These are phyloP conservation scores for Drosophila testacea DNA, from an alignment of 2,888 invertebrate species.

Conservation along the genomic window DNA sequence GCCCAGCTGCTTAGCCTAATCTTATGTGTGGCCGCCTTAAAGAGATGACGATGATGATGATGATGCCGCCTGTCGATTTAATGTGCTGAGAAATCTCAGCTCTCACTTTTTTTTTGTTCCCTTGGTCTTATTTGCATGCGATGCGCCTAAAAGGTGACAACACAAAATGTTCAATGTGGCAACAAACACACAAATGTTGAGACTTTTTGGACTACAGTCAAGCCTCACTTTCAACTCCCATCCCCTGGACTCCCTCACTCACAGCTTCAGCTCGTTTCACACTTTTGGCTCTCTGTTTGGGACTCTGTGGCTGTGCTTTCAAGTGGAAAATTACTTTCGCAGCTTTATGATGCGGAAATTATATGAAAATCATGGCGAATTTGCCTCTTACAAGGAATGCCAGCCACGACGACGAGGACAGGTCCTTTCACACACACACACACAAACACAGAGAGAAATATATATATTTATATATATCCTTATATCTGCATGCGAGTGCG, in stretches of 20 bases:
- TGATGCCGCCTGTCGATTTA: slow-evolving; percentile 61
- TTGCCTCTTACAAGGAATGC: slow-evolving; percentile 76
- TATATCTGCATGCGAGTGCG: slow-evolving; percentile 53
- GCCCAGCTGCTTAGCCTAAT: slow-evolving; percentile 77
- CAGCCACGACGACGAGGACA: slow-evolving; percentile 27
- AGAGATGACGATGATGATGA: slow-evolving; percentile 50
- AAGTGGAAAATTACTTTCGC: slow-evolving; percentile 85
- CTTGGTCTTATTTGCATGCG: slow-evolving; percentile 65
- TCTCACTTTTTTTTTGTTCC: slow-evolving; percentile 24
- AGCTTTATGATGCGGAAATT: slow-evolving; percentile 85
- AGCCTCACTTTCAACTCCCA: neutral
- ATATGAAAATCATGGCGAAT: slow-evolving; percentile 84
- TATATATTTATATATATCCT: slow-evolving; percentile 8
- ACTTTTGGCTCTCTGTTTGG: slow-evolving; percentile 43
- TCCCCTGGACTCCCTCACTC: neutral
- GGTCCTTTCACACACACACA: slow-evolving; percentile 43
- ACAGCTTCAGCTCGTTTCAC: slow-evolving; percentile 34
- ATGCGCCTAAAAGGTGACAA: slow-evolving; percentile 71
- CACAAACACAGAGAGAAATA: neutral
- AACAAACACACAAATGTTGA: slow-evolving; percentile 47
- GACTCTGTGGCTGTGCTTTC: slow-evolving; percentile 74
- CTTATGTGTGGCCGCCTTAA: slow-evolving; percentile 74
- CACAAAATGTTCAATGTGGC: slow-evolving; percentile 76
- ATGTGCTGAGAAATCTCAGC: slow-evolving; percentile 72
- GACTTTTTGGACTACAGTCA: slow-evolving; percentile 39